These are phyloP conservation scores for Muraenolepis orangiensis DNA, from an alignment of 2,797 vertebrate species.

Conservation along the genomic window DNA sequence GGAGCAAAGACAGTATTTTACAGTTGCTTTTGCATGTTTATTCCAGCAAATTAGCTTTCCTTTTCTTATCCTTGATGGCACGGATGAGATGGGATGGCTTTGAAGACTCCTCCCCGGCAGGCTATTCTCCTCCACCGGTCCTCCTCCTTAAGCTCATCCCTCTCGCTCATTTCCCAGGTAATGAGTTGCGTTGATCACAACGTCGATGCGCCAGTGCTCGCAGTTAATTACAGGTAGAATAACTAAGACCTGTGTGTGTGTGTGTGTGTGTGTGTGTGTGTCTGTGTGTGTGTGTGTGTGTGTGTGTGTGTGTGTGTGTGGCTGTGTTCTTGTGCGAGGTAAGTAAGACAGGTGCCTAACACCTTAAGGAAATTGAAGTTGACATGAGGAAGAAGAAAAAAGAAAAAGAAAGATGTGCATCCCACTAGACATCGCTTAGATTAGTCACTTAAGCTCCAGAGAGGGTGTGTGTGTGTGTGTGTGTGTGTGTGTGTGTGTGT, in stretches of 20 bases:
- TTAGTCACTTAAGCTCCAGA: background rate
- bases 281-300: conserved; percentile 17
- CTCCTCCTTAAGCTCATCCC: conserved; percentile 14
- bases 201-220: conserved; percentile 39
- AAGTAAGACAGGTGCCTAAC: conserved; percentile 4
- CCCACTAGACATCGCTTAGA: background rate
- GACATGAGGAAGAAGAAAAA: background rate
- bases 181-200: conserved; percentile 56
- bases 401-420: background rate
- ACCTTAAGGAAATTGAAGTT: conserved; percentile 7
- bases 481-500: too few relatives aligned
- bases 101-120: background rate
- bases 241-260: conserved; percentile 32
- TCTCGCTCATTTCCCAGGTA: conserved; percentile 31
- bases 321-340: conserved; percentile 5
- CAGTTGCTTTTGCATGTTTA: background rate
- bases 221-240: conserved; percentile 58
- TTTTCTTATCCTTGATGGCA: background rate
- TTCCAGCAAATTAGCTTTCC: background rate
- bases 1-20: background rate
- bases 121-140: background rate
- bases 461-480: background rate
- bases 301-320: conserved; percentile 14
- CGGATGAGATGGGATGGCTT: background rate
- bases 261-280: conserved; percentile 14